Evolutionary conservation across 2,113 vertebrate genomes (phyloP), one percentile per base, ranked within the genome.

Genomic region (Leiothrix lutea): DNA sequence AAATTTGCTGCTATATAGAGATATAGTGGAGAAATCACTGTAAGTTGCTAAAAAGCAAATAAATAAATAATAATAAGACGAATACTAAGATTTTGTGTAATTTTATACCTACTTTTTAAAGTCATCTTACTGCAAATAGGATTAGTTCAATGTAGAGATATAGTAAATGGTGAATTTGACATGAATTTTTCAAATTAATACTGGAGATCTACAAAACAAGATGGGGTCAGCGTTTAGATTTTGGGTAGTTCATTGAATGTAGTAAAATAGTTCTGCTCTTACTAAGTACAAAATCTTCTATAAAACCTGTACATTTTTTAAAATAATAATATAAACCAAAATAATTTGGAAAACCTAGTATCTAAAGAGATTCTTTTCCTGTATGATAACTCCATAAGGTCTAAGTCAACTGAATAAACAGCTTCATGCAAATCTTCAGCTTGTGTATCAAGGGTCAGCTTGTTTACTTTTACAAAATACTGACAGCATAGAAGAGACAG

Each of bases 401-500:
- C 11, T 33, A 48, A 89, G 26, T 14, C 5, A 58, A 40, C 50
- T 56, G 60, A 57, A 83, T 64, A 58, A 80, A 80, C 14, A 54
- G 4, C 14, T 60, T 47, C 11, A 48, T 50, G 6, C 8, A 53
- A 66, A 45, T 50, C 35, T 84, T 82, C 53, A 92, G 12, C 12
- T 67, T 53, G 18, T 12, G 13, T 56, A 72, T 61, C 38, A 78
- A 80, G 40, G 69, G 11, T 36, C 20, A 66, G 6, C 2, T 47
- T 71, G 18, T 40, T 86, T 85, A 54, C 35, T 58, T 38, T 66
- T 80, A 92, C n/a, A 83, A 90, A 86, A 73, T 86, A 78, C 33
- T 50, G 31, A 54, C 72, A 72, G 1, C 36, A 80, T 13, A 19
- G 42, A 69, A 53, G 18, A 61, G 45, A 83, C 38, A 84, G 16